Evolutionary conservation across 1,140 invertebrate species (phyloP).

Genomic region (Kradibia gibbosae): DNA sequence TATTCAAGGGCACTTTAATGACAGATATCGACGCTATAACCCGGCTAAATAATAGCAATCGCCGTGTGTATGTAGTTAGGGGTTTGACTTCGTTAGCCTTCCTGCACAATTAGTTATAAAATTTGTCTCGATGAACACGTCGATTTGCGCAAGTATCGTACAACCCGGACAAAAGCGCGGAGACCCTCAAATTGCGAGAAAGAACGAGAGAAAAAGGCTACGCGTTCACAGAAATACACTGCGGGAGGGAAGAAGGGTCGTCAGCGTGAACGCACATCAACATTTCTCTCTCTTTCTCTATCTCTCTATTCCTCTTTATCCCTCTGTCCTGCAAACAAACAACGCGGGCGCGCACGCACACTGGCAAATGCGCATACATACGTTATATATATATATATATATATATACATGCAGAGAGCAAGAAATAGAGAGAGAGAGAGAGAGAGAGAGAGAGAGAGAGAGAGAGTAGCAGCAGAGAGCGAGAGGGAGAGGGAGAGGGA

Average conservation of each 20-base stretch:
- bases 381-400: too few species aligned
- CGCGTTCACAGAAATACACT: neutral
- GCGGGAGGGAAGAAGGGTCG: neutral
- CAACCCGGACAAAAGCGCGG: constrained; percentile 2
- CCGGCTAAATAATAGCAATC: neutral
- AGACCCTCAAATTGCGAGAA: constrained; percentile 1
- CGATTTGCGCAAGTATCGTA: neutral
- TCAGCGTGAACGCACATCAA: neutral
- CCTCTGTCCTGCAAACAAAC: neutral
- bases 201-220: neutral
- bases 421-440: neutral
- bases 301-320: neutral
- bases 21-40: neutral
- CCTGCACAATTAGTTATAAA: neutral
- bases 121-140: neutral
- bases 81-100: neutral
- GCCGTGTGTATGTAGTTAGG: neutral
- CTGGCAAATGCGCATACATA: too few species aligned
- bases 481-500: too few species aligned
- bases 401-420: too few species aligned
- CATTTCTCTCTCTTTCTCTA: neutral
- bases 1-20: neutral
- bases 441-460: constrained; percentile 37
- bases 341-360: too few species aligned
- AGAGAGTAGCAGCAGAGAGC: too few species aligned